Base-by-base conservation (phyloP, 2,888 invertebrate species). In the Meghimatium bilineatum region DNA sequence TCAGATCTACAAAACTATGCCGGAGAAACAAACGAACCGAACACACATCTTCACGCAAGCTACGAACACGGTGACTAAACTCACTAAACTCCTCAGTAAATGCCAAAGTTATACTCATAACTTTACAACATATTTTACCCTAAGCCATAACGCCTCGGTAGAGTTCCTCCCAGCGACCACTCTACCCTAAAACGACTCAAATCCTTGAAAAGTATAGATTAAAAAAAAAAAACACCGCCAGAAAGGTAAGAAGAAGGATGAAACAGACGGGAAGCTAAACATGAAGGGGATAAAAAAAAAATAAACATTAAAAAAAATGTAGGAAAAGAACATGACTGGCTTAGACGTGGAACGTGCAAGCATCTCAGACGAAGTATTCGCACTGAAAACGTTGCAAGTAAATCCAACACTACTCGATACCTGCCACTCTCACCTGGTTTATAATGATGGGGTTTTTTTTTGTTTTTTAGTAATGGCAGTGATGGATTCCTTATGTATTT, bases 61-160 rank as follows among this genome's bases (percentile, higher is more conserved):
- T 63, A 77, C 12, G 29, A 10, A 60, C 32, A 44, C 60, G 36
- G 20, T 38, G n/a, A 63, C 34, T 52, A 52, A 78, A 67, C 38
- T 67, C 78, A 56, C 78, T 49, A 66, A 78, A 78, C 23, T 36
- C 66, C 63, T 60, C 36, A 29, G 78, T 38, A 49, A 63, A 67
- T 78, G 49, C 78, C 49, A 49, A 44, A 63, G 66, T 78, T 78
- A 63, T 67, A n/a, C 66, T 66, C 44, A 67, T 44, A 67, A 67
- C 38, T 56, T 56, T 8, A 10, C 52, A 32, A 52, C 52, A 52
- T 32, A 29, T 52, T 74, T 52, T 74, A 49, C 74, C 52, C 1
- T 8, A 17, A 74, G 74, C 49, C 49, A 74, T n/a, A 74, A 32
- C 74, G 52, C 32, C 52, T 74, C 8, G n/a, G 23, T 20, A 23